Conservation (phyloP, 2,113 vertebrate genomes). For the Grammomys surdaster region DNA sequence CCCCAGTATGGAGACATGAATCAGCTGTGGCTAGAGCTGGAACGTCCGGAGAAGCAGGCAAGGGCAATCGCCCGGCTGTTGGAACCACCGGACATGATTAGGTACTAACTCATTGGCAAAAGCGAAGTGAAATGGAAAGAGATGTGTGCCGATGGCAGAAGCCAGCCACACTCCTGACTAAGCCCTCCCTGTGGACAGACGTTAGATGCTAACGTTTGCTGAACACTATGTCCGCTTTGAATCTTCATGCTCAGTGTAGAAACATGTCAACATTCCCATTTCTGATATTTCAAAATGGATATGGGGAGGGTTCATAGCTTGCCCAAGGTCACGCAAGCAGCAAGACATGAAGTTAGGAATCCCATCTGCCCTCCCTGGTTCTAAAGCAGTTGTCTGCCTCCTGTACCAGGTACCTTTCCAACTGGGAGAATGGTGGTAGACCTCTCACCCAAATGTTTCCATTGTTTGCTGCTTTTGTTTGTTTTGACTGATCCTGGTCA, state of each 20-base stretch:
- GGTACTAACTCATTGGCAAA: background rate
- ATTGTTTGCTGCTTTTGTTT: background rate
- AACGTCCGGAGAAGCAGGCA: slow-evolving; percentile 5
- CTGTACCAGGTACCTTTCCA: background rate
- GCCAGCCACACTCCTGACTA: background rate
- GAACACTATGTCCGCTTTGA: background rate
- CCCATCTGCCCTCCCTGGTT: background rate
- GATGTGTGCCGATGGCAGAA: background rate
- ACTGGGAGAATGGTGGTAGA: background rate
- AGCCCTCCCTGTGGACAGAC: background rate
- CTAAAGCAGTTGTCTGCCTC: background rate
- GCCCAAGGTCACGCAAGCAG: background rate
- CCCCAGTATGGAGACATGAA: background rate
- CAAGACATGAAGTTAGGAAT: no score
- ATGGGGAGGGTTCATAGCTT: background rate
- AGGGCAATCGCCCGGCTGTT: background rate
- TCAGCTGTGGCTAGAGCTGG: background rate
- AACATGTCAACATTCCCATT: background rate
- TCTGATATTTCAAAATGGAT: background rate
- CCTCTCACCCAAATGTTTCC: background rate
- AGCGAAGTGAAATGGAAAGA: background rate
- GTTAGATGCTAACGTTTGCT: background rate
- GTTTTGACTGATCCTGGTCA: background rate
- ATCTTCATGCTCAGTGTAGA: background rate
- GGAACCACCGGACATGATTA: background rate